Evolutionary conservation across 2,113 vertebrate species (phyloP), one percentile per base, ranked within the genome.

Genomic region (Isurus oxyrinchus): DNA sequence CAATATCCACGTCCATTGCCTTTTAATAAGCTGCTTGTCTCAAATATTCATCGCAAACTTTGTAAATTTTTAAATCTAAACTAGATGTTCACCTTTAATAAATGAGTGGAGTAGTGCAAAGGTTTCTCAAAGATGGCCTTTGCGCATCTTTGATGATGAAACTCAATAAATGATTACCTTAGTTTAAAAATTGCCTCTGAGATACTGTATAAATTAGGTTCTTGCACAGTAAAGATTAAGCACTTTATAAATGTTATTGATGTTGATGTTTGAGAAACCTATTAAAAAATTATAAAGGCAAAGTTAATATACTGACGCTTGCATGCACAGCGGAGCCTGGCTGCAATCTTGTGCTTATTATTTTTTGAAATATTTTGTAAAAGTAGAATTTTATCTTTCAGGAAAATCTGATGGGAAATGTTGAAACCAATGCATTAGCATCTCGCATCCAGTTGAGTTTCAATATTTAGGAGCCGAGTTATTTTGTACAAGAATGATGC

Each of bases 141-240:
- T 53, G 87, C 1, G 13, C 55, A 90, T 59, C 87, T 94, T 67
- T 27, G 21, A 8, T 69, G 93, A 69, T 69, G 61, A 95, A 49
- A 44, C 67, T 69, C 93, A 95, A 49, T 95, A 23, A 95, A 95
- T 95, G 61, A 69, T 95, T 95, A 95, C 40, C 40, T 49, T 16
- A 61, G 91, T 27, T n/a, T 11, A 69, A 91, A 61, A 61, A 16
- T 59, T 91, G 55, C 25, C 88, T 14, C 11, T 84, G 31, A 16
- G 55, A 91, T 55, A 91, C 57, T 16, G 4, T 16, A 61, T 19
- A 57, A 91, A 59, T 55, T 6, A n/a, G 27, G 1, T 61, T 13
- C 31, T 13, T 14, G 0, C 25, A 13, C 87, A 10, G 59, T 44
- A 94, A 94, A 94, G 53, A 31, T 19, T 61, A 63, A 90, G 10